phyloP scores from a whole-genome alignment of 2,888 invertebrate species.

The Oligia fasciuncula region DNA sequence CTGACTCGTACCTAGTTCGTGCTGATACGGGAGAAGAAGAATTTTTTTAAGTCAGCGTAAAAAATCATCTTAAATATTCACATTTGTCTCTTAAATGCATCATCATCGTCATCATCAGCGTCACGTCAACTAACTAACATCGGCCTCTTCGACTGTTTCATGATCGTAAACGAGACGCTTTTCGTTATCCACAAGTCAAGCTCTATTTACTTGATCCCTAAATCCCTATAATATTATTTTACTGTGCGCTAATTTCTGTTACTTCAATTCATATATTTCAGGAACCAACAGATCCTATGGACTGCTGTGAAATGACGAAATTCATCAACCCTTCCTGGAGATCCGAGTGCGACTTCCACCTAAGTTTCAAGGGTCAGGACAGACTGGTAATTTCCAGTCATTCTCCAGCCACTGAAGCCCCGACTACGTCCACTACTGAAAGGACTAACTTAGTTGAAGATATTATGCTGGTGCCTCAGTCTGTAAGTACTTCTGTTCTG shows the following conservation, averaged over 20 bases:
- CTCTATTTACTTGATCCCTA: neutral
- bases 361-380: conserved; percentile 73
- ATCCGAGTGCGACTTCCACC: conserved; percentile 77
- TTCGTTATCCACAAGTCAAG: neutral
- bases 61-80: neutral
- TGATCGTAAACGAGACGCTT: neutral
- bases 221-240: neutral
- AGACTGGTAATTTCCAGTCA: conserved; percentile 72
- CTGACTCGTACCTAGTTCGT: neutral
- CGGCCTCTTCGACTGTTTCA: neutral
- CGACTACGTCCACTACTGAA: conserved; percentile 58
- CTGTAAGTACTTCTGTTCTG: conserved; percentile 70
- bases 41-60: neutral
- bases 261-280: conserved; percentile 25
- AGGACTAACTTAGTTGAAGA: conserved; percentile 68
- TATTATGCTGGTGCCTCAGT: conserved; percentile 78
- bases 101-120: neutral
- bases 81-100: neutral
- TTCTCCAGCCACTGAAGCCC: conserved; percentile 45
- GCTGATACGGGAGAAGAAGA: neutral
- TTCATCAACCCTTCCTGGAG: conserved; percentile 79
- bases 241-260: neutral
- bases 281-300: conserved; percentile 74
- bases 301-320: conserved; percentile 82
- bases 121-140: neutral